A percentile compares a stretch with the other conserved stretches of the same genome.
Conservation (phyloP, 2,113 vertebrate species). For the Panthera uncia region DNA sequence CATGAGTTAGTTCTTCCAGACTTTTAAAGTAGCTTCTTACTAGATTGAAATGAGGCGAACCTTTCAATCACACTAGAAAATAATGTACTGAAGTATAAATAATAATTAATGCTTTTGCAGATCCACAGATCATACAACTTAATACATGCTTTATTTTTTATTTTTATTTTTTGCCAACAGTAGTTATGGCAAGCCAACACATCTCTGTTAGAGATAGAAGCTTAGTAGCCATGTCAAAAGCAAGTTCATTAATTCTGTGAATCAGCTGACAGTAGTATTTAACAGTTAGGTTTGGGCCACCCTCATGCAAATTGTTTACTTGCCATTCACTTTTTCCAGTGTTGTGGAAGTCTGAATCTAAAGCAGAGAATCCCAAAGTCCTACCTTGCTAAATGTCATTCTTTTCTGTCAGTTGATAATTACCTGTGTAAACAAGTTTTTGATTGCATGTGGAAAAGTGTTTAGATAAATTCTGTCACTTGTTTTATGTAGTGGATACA, state of each 20-base stretch:
- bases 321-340: constrained; percentile 67
- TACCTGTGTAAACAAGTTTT: constrained; percentile 71
- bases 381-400: background rate
- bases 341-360: constrained; percentile 80
- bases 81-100: background rate
- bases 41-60: background rate
- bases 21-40: background rate
- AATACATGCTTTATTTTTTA: background rate
- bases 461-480: background rate
- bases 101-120: constrained; percentile 4
- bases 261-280: constrained; percentile 44
- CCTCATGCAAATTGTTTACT: constrained; percentile 61
- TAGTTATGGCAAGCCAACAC: background rate
- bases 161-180: constrained; percentile 26
- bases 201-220: constrained; percentile 27
- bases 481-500: constrained; percentile 34
- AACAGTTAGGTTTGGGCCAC: constrained; percentile 61
- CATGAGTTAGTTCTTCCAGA: background rate
- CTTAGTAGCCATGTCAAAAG: constrained; percentile 36
- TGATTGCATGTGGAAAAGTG: background rate
- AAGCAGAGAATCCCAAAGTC: constrained; percentile 77
- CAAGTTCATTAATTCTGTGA: constrained; percentile 1
- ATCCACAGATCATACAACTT: background rate
- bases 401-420: constrained; percentile 80
- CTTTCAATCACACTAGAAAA: constrained; percentile 21